A percentile compares a stretch with the other conserved stretches of the same genome.
Evolutionary conservation across 2,113 vertebrate genomes (phyloP).

Genomic region (Stegostoma tigrinum): DNA sequence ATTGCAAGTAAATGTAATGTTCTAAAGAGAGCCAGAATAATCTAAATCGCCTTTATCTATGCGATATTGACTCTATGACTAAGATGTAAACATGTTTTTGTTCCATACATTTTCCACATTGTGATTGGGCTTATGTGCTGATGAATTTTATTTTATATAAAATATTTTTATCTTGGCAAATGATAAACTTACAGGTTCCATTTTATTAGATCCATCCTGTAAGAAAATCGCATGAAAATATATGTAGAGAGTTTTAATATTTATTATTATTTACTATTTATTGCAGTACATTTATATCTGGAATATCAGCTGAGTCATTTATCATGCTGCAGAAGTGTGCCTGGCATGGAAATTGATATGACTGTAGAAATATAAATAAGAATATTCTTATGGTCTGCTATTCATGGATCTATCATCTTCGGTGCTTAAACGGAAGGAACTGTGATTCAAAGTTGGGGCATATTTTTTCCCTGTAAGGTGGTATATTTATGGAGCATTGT

Average conservation of each 20-base stretch:
- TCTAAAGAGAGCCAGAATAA: no score
- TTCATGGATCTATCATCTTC: constrained; percentile 11
- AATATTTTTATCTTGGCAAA: background rate
- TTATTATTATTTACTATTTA: background rate
- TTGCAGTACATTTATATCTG: background rate
- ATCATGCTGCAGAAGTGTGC: background rate
- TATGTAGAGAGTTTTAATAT: background rate
- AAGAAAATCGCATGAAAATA: background rate
- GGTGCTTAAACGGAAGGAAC: background rate
- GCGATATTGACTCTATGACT: background rate
- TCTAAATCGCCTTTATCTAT: background rate
- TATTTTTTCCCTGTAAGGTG: background rate
- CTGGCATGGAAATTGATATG: background rate
- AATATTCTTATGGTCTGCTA: background rate
- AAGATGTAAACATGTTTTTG: background rate
- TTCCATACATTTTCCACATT: background rate
- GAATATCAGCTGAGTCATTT: background rate
- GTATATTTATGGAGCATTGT: constrained; percentile 3
- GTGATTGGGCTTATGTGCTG: background rate
- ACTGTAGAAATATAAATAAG: background rate
- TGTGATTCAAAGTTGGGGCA: no score
- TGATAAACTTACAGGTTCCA: background rate
- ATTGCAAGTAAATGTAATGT: no score
- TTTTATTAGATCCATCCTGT: background rate
- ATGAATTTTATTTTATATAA: background rate